Base-by-base conservation (phyloP, 1,140 invertebrate genomes). In the Aphis gossypii region DNA sequence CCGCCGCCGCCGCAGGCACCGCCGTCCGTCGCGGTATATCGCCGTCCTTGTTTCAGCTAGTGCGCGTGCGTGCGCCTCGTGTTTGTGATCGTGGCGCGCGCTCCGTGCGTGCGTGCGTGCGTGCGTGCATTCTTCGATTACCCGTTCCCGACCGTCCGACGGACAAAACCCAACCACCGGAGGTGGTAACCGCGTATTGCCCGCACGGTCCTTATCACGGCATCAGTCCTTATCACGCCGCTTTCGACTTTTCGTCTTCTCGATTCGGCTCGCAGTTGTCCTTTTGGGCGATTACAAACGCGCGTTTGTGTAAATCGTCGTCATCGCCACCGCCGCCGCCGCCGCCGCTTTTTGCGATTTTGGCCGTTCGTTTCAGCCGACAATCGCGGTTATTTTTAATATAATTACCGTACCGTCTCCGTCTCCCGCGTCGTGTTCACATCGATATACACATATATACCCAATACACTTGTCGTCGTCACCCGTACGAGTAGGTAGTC, bases 171-270 rank as follows among this genome's bases (percentile, higher is more conserved):
- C 41, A 18, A 46, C 41, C 41, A 86, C 23, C 41, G 14, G 41
- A 25, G 84, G 41, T 41, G 23, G 83, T 84, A 91, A 76, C 5
- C 90, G 41, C 89, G 56, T 91, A 91, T 90, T 46, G 21, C 41
- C 41, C 84, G 30, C 30, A 46, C 56, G 60, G 76, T 83, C 35
- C 76, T 91, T 91, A 91, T 91, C 90, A 91, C 56, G 51, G n/a
- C 51, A 41, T 60, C 35, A 8, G 25, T 46, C 41, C 25, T 91
- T 91, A 91, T 91, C 90, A 91, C 89, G 11, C 90, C 90, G 90
- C 90, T 91, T 91, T 76, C 41, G 35, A 91, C 56, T 91, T 76
- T 91, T 76, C 90, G 60, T 87, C 86, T 21, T 7, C n/a, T n/a
- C 86, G 5, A 48, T 46, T 18, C 38, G 5, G 41, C 20, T 35